These are phyloP conservation scores for Cotesia vestalis DNA, from an alignment of 1,140 invertebrate genomes.

Conservation along the genomic window DNA sequence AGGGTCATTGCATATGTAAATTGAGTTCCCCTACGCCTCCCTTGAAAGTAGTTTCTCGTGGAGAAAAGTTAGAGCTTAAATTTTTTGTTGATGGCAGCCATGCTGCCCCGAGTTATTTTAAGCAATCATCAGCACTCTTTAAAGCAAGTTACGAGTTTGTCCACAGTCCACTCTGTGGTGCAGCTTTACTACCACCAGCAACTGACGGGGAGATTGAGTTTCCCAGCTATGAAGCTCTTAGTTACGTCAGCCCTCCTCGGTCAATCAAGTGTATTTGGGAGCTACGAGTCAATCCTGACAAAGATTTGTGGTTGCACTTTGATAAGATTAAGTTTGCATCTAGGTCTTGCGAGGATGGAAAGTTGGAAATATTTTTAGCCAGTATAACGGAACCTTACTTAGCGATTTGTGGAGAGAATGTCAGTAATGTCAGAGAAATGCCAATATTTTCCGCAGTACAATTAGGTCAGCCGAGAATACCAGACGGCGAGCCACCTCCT, in stretches of 20 bases:
- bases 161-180: slow-evolving; percentile 86
- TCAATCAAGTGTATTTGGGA: slow-evolving; percentile 89
- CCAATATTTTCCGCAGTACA: slow-evolving; percentile 81
- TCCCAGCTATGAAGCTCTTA: slow-evolving; percentile 83
- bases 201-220: slow-evolving; percentile 86
- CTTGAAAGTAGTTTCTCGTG: slow-evolving; percentile 76
- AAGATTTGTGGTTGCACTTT: slow-evolving; percentile 86
- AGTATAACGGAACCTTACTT: slow-evolving; percentile 75
- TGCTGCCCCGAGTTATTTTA: slow-evolving; percentile 86
- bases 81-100: slow-evolving; percentile 83
- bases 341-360: slow-evolving; percentile 82
- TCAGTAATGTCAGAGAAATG: slow-evolving; percentile 78
- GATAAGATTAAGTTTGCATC: slow-evolving; percentile 85
- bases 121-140: slow-evolving; percentile 81
- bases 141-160: slow-evolving; percentile 87
- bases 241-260: slow-evolving; percentile 77
- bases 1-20: slow-evolving; percentile 67
- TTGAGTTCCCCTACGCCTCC: slow-evolving; percentile 67
- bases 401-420: slow-evolving; percentile 84
- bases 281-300: slow-evolving; percentile 78
- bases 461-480: slow-evolving; percentile 71
- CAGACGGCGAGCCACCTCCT: slow-evolving; percentile 71
- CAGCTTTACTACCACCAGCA: slow-evolving; percentile 77
- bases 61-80: slow-evolving; percentile 80
- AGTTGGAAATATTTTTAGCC: slow-evolving; percentile 82